Evolutionary conservation across 2,797 vertebrate genomes (phyloP).

Genomic region (Myoxocephalus aenaeus): DNA sequence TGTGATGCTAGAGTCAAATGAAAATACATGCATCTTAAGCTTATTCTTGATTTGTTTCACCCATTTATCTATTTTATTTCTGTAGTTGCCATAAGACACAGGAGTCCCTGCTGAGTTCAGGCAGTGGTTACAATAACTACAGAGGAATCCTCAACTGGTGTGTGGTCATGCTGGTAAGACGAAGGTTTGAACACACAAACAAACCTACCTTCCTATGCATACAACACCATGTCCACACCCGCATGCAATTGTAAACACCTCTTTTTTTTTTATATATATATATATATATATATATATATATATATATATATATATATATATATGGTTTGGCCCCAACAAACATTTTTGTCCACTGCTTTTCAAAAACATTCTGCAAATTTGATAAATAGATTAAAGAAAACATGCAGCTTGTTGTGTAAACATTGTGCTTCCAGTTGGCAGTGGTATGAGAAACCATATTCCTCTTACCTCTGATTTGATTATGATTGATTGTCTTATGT

Average conservation of each 20-base stretch:
- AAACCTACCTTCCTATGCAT: not conserved
- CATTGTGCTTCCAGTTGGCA: not conserved
- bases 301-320: too few relatives aligned
- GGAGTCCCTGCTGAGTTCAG: slow-evolving; percentile 90
- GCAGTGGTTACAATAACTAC: slow-evolving; percentile 92
- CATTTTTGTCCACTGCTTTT: not conserved
- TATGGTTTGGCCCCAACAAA: not conserved
- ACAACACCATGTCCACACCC: not conserved
- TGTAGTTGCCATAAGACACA: slow-evolving; percentile 88
- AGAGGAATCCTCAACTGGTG: slow-evolving; percentile 95
- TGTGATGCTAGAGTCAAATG: not conserved
- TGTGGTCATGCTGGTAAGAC: slow-evolving; percentile 94
- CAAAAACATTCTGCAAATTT: not conserved
- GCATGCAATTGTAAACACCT: not conserved
- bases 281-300: too few relatives aligned
- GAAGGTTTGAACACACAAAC: not conserved
- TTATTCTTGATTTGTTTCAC: slow-evolving; percentile 4
- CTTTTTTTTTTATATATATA: not conserved
- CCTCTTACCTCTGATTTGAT: not conserved
- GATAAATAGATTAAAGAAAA: not conserved
- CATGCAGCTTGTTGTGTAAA: not conserved
- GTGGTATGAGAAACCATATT: not conserved
- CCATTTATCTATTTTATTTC: not conserved
- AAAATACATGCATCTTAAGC: not conserved
- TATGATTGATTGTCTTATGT: not conserved